Evolutionary conservation across 2,888 invertebrate genomes (phyloP).

Genomic region (Antheraea yamamai): DNA sequence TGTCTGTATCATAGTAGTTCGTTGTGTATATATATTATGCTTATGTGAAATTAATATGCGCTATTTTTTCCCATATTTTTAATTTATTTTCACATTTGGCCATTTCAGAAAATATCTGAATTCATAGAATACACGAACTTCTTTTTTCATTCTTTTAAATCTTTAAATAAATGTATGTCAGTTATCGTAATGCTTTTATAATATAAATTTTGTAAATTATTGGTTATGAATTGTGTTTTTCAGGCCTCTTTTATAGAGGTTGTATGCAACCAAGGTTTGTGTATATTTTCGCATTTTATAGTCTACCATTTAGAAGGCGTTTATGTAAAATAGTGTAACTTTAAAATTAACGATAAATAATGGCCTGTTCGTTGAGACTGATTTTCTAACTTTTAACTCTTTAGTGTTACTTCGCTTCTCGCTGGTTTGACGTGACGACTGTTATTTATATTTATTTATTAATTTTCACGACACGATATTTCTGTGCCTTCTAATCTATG

Average conservation of each 20-base stretch:
- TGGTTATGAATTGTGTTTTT: too few relatives aligned
- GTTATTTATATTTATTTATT: slow-evolving; percentile 14
- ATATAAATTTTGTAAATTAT: too few relatives aligned
- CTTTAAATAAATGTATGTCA: too few relatives aligned
- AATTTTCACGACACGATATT: slow-evolving; percentile 15
- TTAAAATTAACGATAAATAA: slow-evolving; percentile 58
- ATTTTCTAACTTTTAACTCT: slow-evolving; percentile 75
- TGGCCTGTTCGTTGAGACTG: slow-evolving; percentile 81
- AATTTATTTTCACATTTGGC: neutral
- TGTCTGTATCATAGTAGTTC: slow-evolving; percentile 29
- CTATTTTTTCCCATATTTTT: neutral
- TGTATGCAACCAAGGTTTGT: neutral
- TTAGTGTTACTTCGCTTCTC: slow-evolving; percentile 52
- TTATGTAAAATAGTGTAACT: slow-evolving; percentile 53
- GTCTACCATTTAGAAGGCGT: slow-evolving; percentile 44
- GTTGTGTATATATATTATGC: slow-evolving; percentile 39
- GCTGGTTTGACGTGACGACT: slow-evolving; percentile 33
- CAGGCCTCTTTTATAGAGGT: too few relatives aligned
- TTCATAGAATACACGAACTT: neutral
- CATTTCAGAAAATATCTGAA: neutral
- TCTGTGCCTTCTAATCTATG: slow-evolving; percentile 38
- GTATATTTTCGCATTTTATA: neutral
- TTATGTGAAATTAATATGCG: slow-evolving; percentile 6
- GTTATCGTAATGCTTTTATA: too few relatives aligned
- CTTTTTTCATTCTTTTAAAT: neutral